phyloP scores from a whole-genome alignment of 2,888 invertebrate genomes.

The Deroplatys truncata region DNA sequence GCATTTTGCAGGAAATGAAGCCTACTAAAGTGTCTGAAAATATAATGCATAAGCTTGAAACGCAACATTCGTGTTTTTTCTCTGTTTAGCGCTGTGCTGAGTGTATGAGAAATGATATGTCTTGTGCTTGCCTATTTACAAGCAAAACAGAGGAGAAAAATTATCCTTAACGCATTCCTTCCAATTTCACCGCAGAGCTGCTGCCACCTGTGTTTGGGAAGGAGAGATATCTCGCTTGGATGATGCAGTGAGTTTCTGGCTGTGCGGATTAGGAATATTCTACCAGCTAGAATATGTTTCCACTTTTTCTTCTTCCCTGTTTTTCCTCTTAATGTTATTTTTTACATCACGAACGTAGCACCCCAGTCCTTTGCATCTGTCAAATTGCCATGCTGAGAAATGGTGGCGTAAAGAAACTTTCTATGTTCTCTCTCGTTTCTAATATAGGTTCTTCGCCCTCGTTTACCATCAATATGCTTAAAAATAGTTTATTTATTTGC shows the following conservation, averaged over 20 bases:
- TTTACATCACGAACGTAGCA: not conserved
- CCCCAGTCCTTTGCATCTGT: constrained; percentile 13
- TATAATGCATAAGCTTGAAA: not conserved
- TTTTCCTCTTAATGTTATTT: not conserved
- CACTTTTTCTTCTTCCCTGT: not conserved
- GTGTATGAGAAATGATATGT: constrained; percentile 12
- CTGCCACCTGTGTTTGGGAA: constrained; percentile 6
- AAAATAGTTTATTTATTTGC: not conserved
- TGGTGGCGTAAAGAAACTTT: constrained; percentile 15
- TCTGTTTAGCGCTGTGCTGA: not conserved
- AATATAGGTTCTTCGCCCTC: not conserved
- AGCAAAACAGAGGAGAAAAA: constrained; percentile 13
- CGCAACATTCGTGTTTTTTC: not conserved
- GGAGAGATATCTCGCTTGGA: not conserved
- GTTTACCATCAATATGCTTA: not conserved
- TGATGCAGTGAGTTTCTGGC: not conserved
- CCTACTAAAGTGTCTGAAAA: not conserved
- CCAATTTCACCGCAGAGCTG: not conserved
- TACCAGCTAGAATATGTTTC: not conserved
- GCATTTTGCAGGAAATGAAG: not conserved
- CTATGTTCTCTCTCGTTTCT: not conserved
- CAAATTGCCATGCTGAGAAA: constrained; percentile 17
- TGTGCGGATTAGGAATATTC: not conserved
- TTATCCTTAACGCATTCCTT: constrained; percentile 13
- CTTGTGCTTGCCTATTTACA: constrained; percentile 4